Base-by-base conservation (phyloP, 2,797 vertebrate genomes). In the Micrastur ruficollis region DNA sequence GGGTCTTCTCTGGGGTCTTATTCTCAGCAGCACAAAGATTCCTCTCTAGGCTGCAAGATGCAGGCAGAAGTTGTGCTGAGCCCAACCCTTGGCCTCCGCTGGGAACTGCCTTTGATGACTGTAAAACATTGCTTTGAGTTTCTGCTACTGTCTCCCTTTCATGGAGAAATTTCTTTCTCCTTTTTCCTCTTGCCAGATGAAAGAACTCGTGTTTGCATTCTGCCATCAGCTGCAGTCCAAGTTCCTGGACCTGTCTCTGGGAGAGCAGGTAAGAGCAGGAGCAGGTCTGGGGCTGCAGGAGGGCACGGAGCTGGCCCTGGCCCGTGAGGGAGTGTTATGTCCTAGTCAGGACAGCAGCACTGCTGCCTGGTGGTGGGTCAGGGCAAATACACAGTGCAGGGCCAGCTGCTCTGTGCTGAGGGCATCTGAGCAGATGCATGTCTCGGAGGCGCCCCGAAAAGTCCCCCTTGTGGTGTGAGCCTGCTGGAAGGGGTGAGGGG, bases 171-270 rank as follows among this genome's bases (percentile, higher is more conserved):
- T 85, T 25, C 29, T 32, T 62, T 53, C 16, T 71, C 8, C 8
- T 59, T 59, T 96, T 94, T 79, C 1, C 0, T 95, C 46, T 96
- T 91, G 75, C 55, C 96, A 99, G 99, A 99, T 99, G 98, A 99
- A 98, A 97, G 99, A 99, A 96, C 93, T 99, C 16, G 97, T 97
- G 1, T 98, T 99, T 73, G 98, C 99, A 1, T 99, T 99, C 92
- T 99, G 98, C 96, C 98, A 98, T 93, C 99, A 99, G 92, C 98
- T 99, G 63, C 98, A 99, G 95, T 99, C 99, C 42, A 99, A 99
- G 97, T 99, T 99, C 97, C 96, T 99, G 73, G 99, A 99, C 93
- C 55, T 96, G 1, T 96, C 98, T 11, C 98, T 99, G 62, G 99
- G 99, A 86, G 99, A 99, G 97, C 99, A 99, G 99, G 99, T 99